Evolutionary conservation across 2,888 invertebrate species (phyloP), one percentile per base, ranked within the genome.

Genomic region (Eupithecia insigniata): DNA sequence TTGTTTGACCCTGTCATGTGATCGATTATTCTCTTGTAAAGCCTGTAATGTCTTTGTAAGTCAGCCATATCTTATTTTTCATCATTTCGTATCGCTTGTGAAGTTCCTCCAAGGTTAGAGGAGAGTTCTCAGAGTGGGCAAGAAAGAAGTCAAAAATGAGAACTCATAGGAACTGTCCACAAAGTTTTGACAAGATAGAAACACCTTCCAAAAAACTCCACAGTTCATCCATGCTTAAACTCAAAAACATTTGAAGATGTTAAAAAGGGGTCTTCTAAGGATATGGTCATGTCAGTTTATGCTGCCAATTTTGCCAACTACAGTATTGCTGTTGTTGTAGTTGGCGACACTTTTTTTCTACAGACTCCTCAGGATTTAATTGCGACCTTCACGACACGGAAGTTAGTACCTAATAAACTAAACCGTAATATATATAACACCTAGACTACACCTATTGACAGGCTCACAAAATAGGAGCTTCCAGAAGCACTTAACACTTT

Each of bases 331-430:
- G 30, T 18, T 30, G 16, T 18, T 60, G 60, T 60, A 60, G 30
- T 60, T 60, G 60, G 30, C 80, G 83, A 82, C 82, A 82, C 77
- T 87, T 87, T 84, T 84, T 82, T 77, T 79, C 76, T 66, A 46
- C 61, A 32, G 65, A 26, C 71, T 76, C 69, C 71, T 76, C 72
- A 64, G 55, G 58, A 30, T 62, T 46, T 76, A 75, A 76, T 73
- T 72, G 67, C 72, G 71, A 74, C 76, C 78, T 78, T 78, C 75
- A 26, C n/a, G 26, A 74, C 60, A 66, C 70, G 76, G 76, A 73
- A 74, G 67, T 34, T 65, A 65, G 61, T 71, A 22, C n/a, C 46
- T 51, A 22, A 1, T 22, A 70, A 67, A 26, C 72, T 66, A 69
- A 75, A 74, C 67, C 70, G 69, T 73, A 71, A 58, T 39, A n/a